Base-by-base conservation (phyloP, 1,140 invertebrate species). In the Contarinia nasturtii region DNA sequence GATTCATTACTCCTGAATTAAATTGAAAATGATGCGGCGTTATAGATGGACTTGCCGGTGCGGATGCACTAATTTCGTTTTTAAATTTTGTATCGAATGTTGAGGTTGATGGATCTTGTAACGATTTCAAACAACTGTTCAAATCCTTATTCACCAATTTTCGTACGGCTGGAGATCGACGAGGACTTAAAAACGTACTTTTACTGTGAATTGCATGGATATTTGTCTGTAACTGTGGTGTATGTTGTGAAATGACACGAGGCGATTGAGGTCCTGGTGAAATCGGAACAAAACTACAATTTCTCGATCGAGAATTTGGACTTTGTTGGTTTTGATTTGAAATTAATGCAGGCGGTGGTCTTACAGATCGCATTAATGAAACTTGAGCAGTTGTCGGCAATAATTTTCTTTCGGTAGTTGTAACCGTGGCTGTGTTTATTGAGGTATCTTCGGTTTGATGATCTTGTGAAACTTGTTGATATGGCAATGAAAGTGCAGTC, bases 281-380 rank as follows among this genome's bases (percentile, higher is more conserved):
- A 53, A 87, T 87, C 0, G 82, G 83, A 7, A 80, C 80, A 57
- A 90, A 90, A 60, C 78, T 84, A 58, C 86, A 88, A 57, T 80
- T 80, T 55, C 81, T 77, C 37, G 79, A 69, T 53, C 82, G 68
- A 11, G 72, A 72, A 53, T 74, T 76, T 2, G 74, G 72, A 63
- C 75, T 71, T 53, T 72, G 47, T 69, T 66, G 8, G 68, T 68
- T 54, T 73, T 69, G 51, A 69, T 46, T 57, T 67, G 54, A 57
- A 27, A 27, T 27, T 27, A 27, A 5, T 27, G 27, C 27, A 10
- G 27, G 10, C 27, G 27, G 10, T 27, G 27, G 4, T 27, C 27
- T 3, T 5, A 27, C 27, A 3, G 27, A 27, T 10, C 27, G 27
- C 27, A 27, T 27, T 27, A 27, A 5, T 5, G 27, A 10, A 27